These are phyloP conservation scores for Archips crataeganus DNA, from an alignment of 2,888 invertebrate genomes.

Conservation along the genomic window DNA sequence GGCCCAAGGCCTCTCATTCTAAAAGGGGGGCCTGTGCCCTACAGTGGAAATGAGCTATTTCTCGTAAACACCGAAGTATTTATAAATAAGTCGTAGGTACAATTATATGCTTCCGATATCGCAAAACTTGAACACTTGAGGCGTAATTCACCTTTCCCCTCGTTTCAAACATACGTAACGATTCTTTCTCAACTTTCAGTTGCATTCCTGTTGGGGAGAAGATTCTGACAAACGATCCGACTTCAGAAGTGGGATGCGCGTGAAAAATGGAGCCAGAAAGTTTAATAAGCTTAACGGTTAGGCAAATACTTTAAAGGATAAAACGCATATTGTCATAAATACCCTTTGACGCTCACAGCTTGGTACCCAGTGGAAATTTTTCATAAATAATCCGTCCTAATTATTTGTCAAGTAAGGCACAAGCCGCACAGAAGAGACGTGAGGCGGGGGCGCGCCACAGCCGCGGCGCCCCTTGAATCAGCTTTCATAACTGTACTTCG, in stretches of 20 bases:
- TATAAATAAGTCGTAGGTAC: too few species aligned
- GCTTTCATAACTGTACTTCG: too few species aligned
- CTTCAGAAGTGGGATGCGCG: slow-evolving; percentile 12
- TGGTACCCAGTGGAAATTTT: too few species aligned
- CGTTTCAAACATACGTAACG: not conserved
- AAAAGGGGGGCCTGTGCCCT: too few species aligned
- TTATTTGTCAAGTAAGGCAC: too few species aligned
- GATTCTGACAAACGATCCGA: slow-evolving; percentile 13
- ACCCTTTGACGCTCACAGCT: not conserved
- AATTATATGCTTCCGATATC: not conserved
- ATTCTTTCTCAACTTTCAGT: not conserved
- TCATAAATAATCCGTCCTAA: too few species aligned
- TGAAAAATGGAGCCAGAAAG: slow-evolving; percentile 23
- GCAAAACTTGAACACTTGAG: not conserved
- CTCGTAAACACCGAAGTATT: too few species aligned
- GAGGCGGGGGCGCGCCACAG: too few species aligned
- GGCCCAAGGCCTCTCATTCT: too few species aligned
- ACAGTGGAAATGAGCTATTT: too few species aligned
- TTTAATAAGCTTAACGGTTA: slow-evolving; percentile 22
- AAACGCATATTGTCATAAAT: not conserved
- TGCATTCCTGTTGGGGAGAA: not conserved
- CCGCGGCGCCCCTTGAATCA: too few species aligned
- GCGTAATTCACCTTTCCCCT: not conserved
- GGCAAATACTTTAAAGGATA: not conserved
- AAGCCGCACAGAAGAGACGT: too few species aligned